Evolutionary conservation across 2,888 invertebrate species (phyloP).

Genomic region (Pinctada fucata): DNA sequence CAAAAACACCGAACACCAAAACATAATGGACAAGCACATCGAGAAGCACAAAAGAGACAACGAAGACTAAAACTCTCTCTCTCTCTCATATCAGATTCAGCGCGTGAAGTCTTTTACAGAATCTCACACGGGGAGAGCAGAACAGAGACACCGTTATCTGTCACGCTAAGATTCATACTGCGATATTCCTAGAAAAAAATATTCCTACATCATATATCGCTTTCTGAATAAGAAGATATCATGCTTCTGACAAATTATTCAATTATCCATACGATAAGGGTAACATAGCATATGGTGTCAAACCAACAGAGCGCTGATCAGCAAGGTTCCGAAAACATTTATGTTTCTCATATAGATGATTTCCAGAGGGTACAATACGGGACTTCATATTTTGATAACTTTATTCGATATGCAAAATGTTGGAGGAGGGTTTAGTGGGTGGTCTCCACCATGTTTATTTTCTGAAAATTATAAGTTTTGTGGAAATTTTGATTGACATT

Average conservation of each 20-base stretch:
- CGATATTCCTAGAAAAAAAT: neutral
- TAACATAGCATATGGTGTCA: slow-evolving; percentile 31
- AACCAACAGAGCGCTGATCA: slow-evolving; percentile 22
- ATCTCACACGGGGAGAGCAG: too few relatives aligned
- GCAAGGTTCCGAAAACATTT: slow-evolving; percentile 33
- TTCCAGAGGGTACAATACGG: slow-evolving; percentile 22
- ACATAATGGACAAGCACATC: too few relatives aligned
- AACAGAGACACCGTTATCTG: neutral
- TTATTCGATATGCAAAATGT: slow-evolving; percentile 17
- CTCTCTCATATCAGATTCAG: too few relatives aligned
- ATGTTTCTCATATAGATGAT: slow-evolving; percentile 1
- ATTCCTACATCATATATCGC: neutral
- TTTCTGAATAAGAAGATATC: neutral
- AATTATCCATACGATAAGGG: slow-evolving; percentile 32
- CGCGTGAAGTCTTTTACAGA: too few relatives aligned
- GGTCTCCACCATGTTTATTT: slow-evolving; percentile 1
- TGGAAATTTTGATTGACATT: too few relatives aligned
- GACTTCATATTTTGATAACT: slow-evolving; percentile 32
- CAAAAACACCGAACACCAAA: too few relatives aligned
- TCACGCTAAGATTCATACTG: neutral
- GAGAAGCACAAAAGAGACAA: too few relatives aligned
- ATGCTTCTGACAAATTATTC: slow-evolving; percentile 31
- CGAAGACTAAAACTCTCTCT: too few relatives aligned
- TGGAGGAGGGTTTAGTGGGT: slow-evolving; percentile 7
- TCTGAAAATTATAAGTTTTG: too few relatives aligned